A percentile compares a stretch with the other conserved stretches of the same genome.
phyloP scores from a whole-genome alignment of 2,113 vertebrate species.

The Ifrita kowaldi region DNA sequence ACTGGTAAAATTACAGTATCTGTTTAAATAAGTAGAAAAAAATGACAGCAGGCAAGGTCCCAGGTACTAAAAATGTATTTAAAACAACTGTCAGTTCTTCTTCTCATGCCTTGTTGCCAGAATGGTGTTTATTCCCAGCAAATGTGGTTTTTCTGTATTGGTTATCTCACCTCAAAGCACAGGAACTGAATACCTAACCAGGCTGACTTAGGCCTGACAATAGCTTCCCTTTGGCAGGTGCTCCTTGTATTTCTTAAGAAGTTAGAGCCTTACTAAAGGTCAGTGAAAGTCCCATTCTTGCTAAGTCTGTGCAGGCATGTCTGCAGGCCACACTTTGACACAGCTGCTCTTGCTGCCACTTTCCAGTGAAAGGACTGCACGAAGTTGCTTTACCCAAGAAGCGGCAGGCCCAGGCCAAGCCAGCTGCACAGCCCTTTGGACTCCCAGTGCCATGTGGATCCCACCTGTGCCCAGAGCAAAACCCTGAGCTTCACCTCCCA shows the following conservation, averaged over 20 bases:
- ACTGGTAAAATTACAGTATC: not conserved
- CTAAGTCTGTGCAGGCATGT: not conserved
- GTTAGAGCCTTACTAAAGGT: not conserved
- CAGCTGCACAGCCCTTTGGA: fast-evolving
- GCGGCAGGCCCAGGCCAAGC: not conserved
- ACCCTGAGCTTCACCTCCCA: fast-evolving
- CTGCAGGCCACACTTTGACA: not conserved
- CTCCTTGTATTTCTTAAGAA: not conserved
- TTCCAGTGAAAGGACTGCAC: fast-evolving
- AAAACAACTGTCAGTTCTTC: not conserved
- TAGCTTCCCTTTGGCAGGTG: not conserved
- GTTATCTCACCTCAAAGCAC: not conserved
- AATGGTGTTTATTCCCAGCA: not conserved
- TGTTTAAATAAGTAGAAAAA: not conserved
- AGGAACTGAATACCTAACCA: not conserved
- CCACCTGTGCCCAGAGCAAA: fast-evolving
- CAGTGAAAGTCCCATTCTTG: not conserved
- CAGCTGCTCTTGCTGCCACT: not conserved
- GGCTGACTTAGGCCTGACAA: not conserved
- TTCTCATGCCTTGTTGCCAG: not conserved
- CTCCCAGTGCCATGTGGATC: fast-evolving
- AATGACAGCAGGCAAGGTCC: not conserved
- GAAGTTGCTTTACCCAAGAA: not conserved
- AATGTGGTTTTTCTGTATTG: not conserved
- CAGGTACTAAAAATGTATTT: not conserved